A percentile compares a stretch with the other conserved stretches of the same genome.
Evolutionary conservation across 2,888 invertebrate genomes (phyloP).

Genomic region (Drosophila cyrtoloma): DNA sequence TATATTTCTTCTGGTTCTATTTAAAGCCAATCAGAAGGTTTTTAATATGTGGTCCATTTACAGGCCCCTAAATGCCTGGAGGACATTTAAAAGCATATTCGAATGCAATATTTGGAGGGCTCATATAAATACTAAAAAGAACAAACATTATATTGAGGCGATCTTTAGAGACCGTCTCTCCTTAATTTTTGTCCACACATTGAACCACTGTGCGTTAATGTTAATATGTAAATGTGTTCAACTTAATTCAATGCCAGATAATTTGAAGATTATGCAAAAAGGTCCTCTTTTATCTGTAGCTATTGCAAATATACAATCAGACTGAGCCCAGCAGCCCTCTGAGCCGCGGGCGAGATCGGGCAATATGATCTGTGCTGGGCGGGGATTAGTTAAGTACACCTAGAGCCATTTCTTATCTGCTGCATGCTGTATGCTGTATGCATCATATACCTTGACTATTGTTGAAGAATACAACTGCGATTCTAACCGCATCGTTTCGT

Average conservation of each 20-base stretch:
- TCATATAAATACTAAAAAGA: neutral
- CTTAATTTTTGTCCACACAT: neutral
- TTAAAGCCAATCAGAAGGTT: neutral
- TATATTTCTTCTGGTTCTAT: too few relatives aligned
- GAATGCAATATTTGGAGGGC: neutral
- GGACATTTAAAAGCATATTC: neutral
- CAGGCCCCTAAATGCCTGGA: neutral
- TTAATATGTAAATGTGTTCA: neutral
- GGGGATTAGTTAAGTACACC: conserved; percentile 43
- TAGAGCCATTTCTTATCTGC: conserved; percentile 38
- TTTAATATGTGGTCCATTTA: neutral
- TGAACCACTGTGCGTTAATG: conserved; percentile 2
- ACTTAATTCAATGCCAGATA: conserved; percentile 9
- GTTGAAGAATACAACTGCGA: neutral
- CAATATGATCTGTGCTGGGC: conserved; percentile 41
- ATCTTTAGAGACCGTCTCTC: neutral
- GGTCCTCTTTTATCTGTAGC: conserved; percentile 12
- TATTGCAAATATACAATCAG: conserved; percentile 34
- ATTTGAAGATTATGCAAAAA: conserved; percentile 31
- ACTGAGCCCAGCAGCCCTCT: conserved; percentile 30
- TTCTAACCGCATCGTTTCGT: conserved; percentile 28
- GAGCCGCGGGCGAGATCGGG: conserved; percentile 25
- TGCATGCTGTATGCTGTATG: neutral
- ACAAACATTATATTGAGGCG: conserved; percentile 20
- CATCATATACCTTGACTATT: neutral